Conservation (phyloP, 2,797 vertebrate genomes). For the Xyrichtys novacula region DNA sequence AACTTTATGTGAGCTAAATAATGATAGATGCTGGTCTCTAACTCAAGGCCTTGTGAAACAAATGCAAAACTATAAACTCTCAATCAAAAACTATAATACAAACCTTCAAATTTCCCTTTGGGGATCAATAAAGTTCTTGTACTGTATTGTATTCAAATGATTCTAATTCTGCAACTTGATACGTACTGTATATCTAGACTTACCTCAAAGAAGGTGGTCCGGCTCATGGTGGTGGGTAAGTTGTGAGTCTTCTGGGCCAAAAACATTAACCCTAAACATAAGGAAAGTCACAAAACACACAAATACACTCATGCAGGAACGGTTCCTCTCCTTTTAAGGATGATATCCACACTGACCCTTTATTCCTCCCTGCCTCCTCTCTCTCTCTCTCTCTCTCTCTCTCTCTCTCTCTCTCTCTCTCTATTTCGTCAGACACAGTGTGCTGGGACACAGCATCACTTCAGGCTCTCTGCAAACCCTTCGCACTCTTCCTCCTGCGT, state of each 20-base stretch:
- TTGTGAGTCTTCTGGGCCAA: slow-evolving; percentile 33
- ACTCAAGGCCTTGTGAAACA: slow-evolving; percentile 14
- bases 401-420: slow-evolving; percentile 22
- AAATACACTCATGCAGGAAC: slow-evolving; percentile 40
- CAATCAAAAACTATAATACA: neutral
- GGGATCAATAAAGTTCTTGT: too few species aligned
- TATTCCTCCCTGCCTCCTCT: slow-evolving; percentile 47
- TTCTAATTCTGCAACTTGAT: neutral
- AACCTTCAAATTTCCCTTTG: too few species aligned
- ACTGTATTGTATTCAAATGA: too few species aligned
- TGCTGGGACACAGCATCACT: slow-evolving; percentile 55
- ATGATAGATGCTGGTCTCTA: neutral
- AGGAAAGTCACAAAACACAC: slow-evolving; percentile 24
- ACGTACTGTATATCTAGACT: slow-evolving; percentile 29
- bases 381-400: slow-evolving; percentile 16
- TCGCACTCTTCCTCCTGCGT: slow-evolving; percentile 18
- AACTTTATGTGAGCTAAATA: neutral
- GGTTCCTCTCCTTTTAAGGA: slow-evolving; percentile 65
- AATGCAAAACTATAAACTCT: neutral
- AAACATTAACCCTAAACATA: slow-evolving; percentile 30
- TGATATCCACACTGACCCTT: slow-evolving; percentile 68
- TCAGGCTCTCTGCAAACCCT: slow-evolving; percentile 46
- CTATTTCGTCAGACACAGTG: slow-evolving; percentile 33
- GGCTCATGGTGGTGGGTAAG: slow-evolving; percentile 69
- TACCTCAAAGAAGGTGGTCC: slow-evolving; percentile 83